Conservation (phyloP, 53 echinoderm and acorn worm genomes). For the Paracentrotus lividus region DNA sequence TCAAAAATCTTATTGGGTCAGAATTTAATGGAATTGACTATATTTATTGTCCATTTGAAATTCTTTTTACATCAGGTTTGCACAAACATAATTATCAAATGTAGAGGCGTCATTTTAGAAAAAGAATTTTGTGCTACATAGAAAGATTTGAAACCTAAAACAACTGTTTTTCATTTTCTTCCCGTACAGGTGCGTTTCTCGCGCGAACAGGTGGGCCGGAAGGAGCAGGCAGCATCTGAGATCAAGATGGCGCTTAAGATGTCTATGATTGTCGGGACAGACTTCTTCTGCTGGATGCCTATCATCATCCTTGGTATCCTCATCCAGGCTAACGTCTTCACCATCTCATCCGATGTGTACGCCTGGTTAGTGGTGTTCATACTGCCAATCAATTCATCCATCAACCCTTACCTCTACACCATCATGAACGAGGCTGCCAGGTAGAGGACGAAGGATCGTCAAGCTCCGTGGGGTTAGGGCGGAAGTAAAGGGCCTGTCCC, state of each 20-base stretch:
- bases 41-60: too few relatives aligned
- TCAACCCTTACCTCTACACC: slow-evolving; percentile 49
- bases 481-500: too few relatives aligned
- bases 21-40: too few relatives aligned
- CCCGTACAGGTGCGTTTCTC: slow-evolving; percentile 39
- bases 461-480: background rate
- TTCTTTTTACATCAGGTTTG: too few relatives aligned
- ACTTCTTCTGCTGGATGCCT: slow-evolving; percentile 67
- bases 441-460: too few relatives aligned
- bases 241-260: slow-evolving; percentile 8
- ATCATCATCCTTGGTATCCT: slow-evolving; percentile 63
- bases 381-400: slow-evolving; percentile 51
- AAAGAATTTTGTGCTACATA: background rate
- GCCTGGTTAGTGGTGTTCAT: slow-evolving; percentile 60
- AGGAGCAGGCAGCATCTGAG: background rate
- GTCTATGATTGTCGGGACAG: slow-evolving; percentile 34
- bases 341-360: slow-evolving; percentile 1
- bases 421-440: background rate
- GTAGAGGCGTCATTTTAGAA: too few relatives aligned
- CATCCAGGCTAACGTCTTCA: slow-evolving; percentile 22
- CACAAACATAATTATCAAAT: too few relatives aligned
- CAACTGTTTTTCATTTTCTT: background rate
- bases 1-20: too few relatives aligned
- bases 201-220: slow-evolving; percentile 12
- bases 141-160: background rate